Evolutionary conservation across 2,888 invertebrate genomes (phyloP), one percentile per base, ranked within the genome.

Genomic region (Drosophila borealis): DNA sequence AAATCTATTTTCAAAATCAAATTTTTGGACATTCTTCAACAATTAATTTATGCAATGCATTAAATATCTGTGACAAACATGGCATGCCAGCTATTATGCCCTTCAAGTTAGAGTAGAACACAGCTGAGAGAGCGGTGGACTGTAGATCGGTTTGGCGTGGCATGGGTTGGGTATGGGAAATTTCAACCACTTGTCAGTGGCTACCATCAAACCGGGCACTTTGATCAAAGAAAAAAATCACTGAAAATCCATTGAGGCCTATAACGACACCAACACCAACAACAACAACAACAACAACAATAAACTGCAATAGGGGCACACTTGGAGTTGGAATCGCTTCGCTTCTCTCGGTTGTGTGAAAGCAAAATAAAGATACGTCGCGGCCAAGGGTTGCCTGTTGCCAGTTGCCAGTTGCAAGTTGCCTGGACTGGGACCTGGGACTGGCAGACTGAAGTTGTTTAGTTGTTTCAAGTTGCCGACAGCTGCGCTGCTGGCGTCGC

Each of bases 331-430:
- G 39, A 61, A 54, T 56, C 44, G 68, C 65, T 49, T 59, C 73
- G 74, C 68, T 74, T 69, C 68, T 76, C 57, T 66, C 51, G 51
- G 61, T 65, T 82, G 84, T 84, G 77, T 78, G 79, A 76, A 79
- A 72, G 78, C 79, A 88, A 79, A 88, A 88, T 88, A 87, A 86
- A 86, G 89, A 86, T 88, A 88, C 84, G 84, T 85, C 78, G 68
- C 61, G 66, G 74, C 81, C 88, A 82, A 85, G 83, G 82, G 84
- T 87, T 76, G 85, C 68, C 76, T 33, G 74, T 60, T 70, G 78
- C 78, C 70, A 34, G 70, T 53, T 60, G 68, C 68, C 74, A 62
- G 75, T 71, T 70, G 74, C 75, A 61, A 42, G 73, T 68, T 73
- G 74, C 60, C 67, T 76, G 76, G 62, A 75, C 67, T 70, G 80